A percentile compares a stretch with the other conserved stretches of the same genome.
These are phyloP conservation scores for Coenobita brevimanus DNA, from an alignment of 1,140 invertebrate species.

Conservation along the genomic window DNA sequence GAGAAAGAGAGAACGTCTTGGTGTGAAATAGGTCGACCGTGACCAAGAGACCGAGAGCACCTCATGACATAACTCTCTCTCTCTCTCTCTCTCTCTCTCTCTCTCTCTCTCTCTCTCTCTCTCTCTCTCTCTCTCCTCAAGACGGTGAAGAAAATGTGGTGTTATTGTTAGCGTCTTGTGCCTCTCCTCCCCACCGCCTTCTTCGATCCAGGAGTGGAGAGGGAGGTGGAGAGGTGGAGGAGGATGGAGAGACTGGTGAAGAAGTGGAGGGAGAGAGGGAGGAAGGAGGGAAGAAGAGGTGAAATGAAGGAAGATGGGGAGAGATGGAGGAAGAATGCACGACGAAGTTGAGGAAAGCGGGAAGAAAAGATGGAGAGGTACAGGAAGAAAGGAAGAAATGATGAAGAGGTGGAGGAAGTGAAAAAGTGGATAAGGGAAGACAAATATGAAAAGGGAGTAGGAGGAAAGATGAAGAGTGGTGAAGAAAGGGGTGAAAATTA, in stretches of 20 bases:
- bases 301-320: background rate
- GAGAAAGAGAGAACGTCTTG: background rate
- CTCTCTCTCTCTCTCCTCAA: constrained; percentile 1
- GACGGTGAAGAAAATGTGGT: too few species aligned
- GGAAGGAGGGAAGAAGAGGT: background rate
- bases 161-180: background rate
- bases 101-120: constrained; percentile 26
- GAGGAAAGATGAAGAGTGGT: too few species aligned
- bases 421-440: too few species aligned
- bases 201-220: background rate
- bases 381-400: too few species aligned
- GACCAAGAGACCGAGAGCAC: background rate
- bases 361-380: too few species aligned
- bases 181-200: background rate
- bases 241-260: background rate
- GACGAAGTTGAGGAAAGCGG: background rate
- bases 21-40: background rate
- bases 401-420: too few species aligned
- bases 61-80: background rate
- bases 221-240: background rate
- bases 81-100: background rate
- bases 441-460: too few species aligned
- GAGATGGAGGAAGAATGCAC: background rate
- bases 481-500: too few species aligned
- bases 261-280: background rate